A percentile compares a stretch with the other conserved stretches of the same genome.
Evolutionary conservation across 2,888 invertebrate species (phyloP).

Genomic region (Anoncus sp.): DNA sequence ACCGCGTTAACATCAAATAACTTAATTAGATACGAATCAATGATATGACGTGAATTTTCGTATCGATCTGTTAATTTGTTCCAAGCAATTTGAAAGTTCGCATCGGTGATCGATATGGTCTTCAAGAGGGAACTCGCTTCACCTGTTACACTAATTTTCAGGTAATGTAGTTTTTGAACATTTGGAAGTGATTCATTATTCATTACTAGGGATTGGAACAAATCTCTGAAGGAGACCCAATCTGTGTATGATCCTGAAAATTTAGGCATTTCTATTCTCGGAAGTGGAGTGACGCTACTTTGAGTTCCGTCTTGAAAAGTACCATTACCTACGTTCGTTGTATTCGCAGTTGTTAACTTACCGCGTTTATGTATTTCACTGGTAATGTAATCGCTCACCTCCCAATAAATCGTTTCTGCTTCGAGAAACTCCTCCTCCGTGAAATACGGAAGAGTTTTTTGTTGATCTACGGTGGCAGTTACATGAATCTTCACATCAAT

Average conservation of each 20-base stretch:
- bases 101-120: neutral
- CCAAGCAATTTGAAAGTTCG: constrained; percentile 14
- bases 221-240: constrained; percentile 18
- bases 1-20: constrained; percentile 5
- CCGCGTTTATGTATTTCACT: too few species aligned
- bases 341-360: too few species aligned
- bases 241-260: constrained; percentile 18
- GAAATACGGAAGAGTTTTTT: too few species aligned
- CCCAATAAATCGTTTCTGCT: too few species aligned
- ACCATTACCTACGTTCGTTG: too few species aligned
- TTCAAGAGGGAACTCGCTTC: constrained; percentile 26
- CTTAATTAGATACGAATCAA: constrained; percentile 21
- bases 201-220: constrained; percentile 14
- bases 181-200: neutral
- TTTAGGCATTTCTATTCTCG: constrained; percentile 8
- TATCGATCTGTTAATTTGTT: constrained; percentile 9
- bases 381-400: too few species aligned
- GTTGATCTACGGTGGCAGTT: too few species aligned
- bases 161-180: constrained; percentile 26
- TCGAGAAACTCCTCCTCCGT: too few species aligned
- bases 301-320: constrained; percentile 18
- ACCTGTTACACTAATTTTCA: neutral
- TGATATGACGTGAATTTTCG: constrained; percentile 8
- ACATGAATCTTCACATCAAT: too few species aligned
- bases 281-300: neutral